Base-by-base conservation (phyloP, 2,888 invertebrate genomes). In the Sesia bembeciformis region DNA sequence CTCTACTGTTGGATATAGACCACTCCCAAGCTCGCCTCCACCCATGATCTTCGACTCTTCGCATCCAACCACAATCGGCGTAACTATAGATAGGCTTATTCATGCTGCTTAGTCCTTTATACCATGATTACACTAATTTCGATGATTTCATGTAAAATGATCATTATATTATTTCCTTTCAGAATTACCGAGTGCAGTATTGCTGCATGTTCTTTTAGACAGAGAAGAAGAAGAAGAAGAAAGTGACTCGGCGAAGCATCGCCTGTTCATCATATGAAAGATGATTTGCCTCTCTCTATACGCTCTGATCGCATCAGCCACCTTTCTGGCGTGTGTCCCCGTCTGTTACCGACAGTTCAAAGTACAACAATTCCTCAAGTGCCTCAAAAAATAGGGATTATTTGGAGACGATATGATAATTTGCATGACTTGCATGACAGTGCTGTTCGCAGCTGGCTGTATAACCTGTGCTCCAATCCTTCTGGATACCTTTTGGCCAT, bases 251-350 rank as follows among this genome's bases (percentile, higher is more conserved):
- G 23, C 46, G 23, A 46, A 46, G 46, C 23, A 8, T 23, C 23
- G 46, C 8, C 23, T 4, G 46, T 8, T 46, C 46, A 8, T n/a
- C 46, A n/a, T 46, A n/a, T 8, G 58, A 76, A 82, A 79, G 61
- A 87, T 87, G 87, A 82, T 86, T 81, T 86, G 86, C 76, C 72
- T 85, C 61, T 86, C 87, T 2, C 58, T 84, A 57, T 84, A 80
- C 60, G 81, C 82, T 56, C 67, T 87, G 60, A 78, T 86, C 54
- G 84, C 84, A 2, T 81, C 86, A 42, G 84, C 84, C 42, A 72
- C 86, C 51, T 56, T 84, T 50, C 70, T 87, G 52, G 83, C 86
- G 52, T 86, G 86, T 62, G 75, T 84, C 2, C 85, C 87, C 3
- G 80, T 84, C 58, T 84, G 84, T 68, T 80, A 73, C 62, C 67